Evolutionary conservation across 2,888 invertebrate species (phyloP), one percentile per base, ranked within the genome.

Genomic region (Tetranychus truncatus): DNA sequence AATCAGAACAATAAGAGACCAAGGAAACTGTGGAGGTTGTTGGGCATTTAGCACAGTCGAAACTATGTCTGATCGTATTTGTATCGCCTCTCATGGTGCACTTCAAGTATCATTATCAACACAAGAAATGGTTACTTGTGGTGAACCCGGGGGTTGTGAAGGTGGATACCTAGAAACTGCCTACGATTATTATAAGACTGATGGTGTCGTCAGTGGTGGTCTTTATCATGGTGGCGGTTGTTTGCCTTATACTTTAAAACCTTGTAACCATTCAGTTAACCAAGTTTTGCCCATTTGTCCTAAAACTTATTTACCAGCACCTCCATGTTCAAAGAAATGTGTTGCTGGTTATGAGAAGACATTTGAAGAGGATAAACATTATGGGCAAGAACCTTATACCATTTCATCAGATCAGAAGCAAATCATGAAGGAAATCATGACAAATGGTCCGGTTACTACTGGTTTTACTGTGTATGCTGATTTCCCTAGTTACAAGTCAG

Each of bases 1-100:
- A 18, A 87, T 95, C 4, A 24, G 85, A 74, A 90, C 91, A 84
- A 87, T 92, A 76, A 85, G 92, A 79, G 91, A 92, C 83, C 92
- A 92, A 82, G 91, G 91, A 18, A 89, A 90, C 20, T 95, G 94
- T 82, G 94, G 94, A 45, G 92, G 92, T 67, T 95, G 95, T 84
- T 94, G 93, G 93, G 93, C 92, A 4, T 92, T 92, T 82, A 92
- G 91, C 46, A 91, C 92, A 9, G 92, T 91, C 0, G 92, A 91
- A 83, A 90, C 92, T 2, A 93, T 93, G 89, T 90, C 91, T 5
- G 94, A 94, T 83, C 86, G 94, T 75, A 86, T 88, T 45, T 94
- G 94, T 83, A 91, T 91, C 79, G 89, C 89, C 80, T 89, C 90
- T 0, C 86, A 88, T 71, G 91, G 88, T 21, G 85, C 86, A 21